Evolutionary conservation across 2,797 vertebrate species (phyloP).

Genomic region (Brachymystax lenok): DNA sequence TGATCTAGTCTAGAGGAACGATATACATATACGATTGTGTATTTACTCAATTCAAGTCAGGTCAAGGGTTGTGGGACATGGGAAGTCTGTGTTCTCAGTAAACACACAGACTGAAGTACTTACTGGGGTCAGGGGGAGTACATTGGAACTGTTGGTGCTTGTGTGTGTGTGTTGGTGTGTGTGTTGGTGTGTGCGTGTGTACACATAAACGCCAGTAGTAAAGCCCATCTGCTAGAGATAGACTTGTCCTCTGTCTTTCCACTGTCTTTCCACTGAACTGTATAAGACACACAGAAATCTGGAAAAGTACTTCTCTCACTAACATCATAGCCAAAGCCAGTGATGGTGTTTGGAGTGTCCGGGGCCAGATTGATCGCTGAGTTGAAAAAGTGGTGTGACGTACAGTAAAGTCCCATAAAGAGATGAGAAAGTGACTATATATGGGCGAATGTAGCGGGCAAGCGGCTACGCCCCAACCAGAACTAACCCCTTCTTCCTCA

Average conservation of each 20-base stretch:
- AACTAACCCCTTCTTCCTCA: neutral
- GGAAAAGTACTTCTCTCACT: conserved; percentile 31
- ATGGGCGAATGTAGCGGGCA: too few relatives aligned
- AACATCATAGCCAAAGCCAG: neutral
- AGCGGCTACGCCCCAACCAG: too few relatives aligned
- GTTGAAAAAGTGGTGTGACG: too few relatives aligned
- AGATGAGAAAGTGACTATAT: too few relatives aligned
- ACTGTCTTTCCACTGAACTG: conserved; percentile 25
- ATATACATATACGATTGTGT: too few relatives aligned
- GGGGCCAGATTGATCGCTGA: conserved; percentile 4
- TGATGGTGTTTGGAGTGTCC: neutral
- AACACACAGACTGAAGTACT: too few relatives aligned
- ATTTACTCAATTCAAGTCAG: neutral
- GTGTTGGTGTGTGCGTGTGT: neutral
- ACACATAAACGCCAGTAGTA: conserved; percentile 21
- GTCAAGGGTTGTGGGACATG: neutral
- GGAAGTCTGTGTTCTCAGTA: conserved; percentile 18
- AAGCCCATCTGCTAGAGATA: conserved; percentile 30
- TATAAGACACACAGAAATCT: conserved; percentile 46
- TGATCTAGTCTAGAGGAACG: too few relatives aligned
- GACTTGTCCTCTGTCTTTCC: conserved; percentile 10
- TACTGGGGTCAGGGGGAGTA: too few relatives aligned
- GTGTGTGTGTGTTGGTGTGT: neutral
- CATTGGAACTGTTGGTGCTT: neutral
- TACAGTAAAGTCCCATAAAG: too few relatives aligned